These are phyloP conservation scores for Ephestia elutella DNA, from an alignment of 1,140 invertebrate genomes.

Conservation along the genomic window DNA sequence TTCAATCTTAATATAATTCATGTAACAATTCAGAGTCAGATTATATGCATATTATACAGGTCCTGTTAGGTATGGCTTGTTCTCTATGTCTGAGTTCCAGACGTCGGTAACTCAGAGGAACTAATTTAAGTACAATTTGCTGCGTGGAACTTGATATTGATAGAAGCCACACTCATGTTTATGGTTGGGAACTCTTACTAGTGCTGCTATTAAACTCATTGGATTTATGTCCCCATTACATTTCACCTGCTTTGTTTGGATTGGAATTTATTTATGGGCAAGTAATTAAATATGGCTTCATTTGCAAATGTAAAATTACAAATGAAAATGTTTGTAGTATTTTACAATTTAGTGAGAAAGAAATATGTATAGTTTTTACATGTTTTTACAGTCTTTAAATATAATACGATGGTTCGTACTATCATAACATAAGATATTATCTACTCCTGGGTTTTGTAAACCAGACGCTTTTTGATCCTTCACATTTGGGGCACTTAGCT, in stretches of 20 bases:
- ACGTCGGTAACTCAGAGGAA: conserved; percentile 28
- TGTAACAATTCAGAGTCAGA: too few species aligned
- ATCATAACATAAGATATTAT: not conserved
- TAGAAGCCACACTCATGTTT: conserved; percentile 32
- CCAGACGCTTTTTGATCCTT: conserved; percentile 7
- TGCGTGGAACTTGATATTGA: conserved; percentile 14
- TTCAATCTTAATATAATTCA: too few species aligned
- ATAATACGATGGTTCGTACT: too few species aligned
- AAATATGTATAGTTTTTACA: too few species aligned
- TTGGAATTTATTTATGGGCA: not conserved
- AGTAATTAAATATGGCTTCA: too few species aligned
- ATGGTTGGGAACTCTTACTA: conserved; percentile 22
- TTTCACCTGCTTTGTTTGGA: not conserved
- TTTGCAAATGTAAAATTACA: too few species aligned
- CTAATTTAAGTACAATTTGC: conserved; percentile 56
- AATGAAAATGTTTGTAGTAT: too few species aligned
- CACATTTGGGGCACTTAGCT: conserved; percentile 16
- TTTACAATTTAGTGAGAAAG: too few species aligned
- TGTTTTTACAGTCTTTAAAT: not conserved
- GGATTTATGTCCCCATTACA: conserved; percentile 3
- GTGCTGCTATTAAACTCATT: conserved; percentile 1
- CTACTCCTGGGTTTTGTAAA: conserved; percentile 1
- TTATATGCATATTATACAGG: not conserved
- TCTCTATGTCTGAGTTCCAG: conserved; percentile 20
- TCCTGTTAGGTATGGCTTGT: not conserved